Evolutionary conservation across 2,797 vertebrate genomes (phyloP).

Genomic region (Alcedo atthis): DNA sequence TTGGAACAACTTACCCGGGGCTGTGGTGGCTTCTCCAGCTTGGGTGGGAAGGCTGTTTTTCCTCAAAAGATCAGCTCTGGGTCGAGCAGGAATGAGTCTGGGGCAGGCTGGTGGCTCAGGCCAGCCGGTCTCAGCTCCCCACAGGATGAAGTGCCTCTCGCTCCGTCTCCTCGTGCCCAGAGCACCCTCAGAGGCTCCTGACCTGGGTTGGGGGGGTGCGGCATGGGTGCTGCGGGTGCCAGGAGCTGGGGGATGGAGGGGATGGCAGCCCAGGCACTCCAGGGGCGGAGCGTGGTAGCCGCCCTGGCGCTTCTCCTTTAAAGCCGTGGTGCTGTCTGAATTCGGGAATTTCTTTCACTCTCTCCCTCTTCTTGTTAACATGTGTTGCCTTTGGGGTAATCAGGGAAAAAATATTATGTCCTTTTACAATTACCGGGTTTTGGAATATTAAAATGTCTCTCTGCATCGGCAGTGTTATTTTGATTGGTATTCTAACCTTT

Average conservation of each 20-base stretch:
- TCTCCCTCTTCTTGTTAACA: constrained; percentile 85
- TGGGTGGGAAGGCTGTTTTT: background rate
- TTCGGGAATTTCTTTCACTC: constrained; percentile 84
- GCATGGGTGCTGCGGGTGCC: accelerated
- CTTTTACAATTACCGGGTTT: constrained; percentile 97
- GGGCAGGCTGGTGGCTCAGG: background rate
- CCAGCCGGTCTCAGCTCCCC: accelerated
- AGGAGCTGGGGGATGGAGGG: background rate
- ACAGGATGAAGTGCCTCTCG: accelerated
- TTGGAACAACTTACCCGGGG: constrained; percentile 15
- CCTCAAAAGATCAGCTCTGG: background rate
- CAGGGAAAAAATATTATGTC: constrained; percentile 91
- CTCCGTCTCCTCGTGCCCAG: background rate
- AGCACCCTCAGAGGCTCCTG: background rate
- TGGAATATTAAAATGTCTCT: constrained; percentile 99
- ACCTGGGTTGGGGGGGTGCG: no score
- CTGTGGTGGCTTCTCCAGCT: background rate
- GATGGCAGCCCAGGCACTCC: background rate
- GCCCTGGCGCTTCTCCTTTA: constrained; percentile 78
- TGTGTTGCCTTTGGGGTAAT: constrained; percentile 90
- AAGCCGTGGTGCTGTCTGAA: constrained; percentile 85
- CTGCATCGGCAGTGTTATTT: constrained; percentile 94
- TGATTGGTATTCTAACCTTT: constrained; percentile 99
- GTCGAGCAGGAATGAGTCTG: background rate
- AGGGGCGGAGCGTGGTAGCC: background rate